Conservation (phyloP, 2,888 invertebrate species). For the Barypeithes pellucidus region DNA sequence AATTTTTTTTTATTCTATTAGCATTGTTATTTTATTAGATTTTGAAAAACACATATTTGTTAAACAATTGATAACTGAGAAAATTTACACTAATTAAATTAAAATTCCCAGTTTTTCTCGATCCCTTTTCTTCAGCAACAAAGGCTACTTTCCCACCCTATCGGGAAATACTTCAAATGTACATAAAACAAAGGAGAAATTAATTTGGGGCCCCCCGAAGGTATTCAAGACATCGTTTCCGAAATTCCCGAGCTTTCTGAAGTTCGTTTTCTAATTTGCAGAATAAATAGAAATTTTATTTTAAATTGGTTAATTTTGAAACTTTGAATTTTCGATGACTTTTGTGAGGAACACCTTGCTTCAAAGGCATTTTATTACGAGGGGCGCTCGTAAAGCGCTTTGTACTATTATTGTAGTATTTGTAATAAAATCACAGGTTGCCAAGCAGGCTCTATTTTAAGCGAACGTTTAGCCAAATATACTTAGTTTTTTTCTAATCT, state of each 20-base stretch:
- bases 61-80: too few relatives aligned
- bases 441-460: too few relatives aligned
- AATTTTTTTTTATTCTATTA: too few relatives aligned
- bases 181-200: conserved; percentile 13
- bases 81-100: conserved; percentile 9
- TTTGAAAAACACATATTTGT: too few relatives aligned
- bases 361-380: too few relatives aligned
- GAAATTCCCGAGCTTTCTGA: not conserved
- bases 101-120: conserved; percentile 10
- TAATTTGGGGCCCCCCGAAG: conserved; percentile 1
- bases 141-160: not conserved
- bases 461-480: too few relatives aligned
- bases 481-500: too few relatives aligned
- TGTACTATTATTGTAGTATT: too few relatives aligned
- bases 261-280: conserved; percentile 1
- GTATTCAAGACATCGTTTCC: conserved; percentile 14
- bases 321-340: not conserved
- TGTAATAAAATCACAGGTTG: too few relatives aligned
- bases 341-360: too few relatives aligned
- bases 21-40: too few relatives aligned
- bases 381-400: too few relatives aligned
- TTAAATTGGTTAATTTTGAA: not conserved
- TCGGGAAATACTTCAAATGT: not conserved
- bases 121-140: not conserved
- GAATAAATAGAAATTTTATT: conserved; percentile 2